Conservation (phyloP, 2,888 invertebrate species). For the Clepsis dumicolana region DNA sequence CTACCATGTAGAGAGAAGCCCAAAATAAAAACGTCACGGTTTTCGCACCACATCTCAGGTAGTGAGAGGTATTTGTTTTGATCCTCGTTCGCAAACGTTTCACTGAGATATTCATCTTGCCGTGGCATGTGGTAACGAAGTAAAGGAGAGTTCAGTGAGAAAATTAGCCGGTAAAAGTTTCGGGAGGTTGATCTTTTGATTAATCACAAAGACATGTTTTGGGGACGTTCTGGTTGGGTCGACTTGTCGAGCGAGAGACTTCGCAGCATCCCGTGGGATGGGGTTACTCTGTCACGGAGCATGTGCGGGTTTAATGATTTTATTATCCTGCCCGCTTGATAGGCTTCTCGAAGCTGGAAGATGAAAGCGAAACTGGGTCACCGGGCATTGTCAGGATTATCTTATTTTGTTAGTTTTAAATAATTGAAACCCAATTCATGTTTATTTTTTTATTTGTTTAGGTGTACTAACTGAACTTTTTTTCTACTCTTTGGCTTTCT, state of each 20-base stretch:
- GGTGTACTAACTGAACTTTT: background rate
- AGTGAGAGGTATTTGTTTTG: conserved; percentile 69
- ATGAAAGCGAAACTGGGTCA: conserved; percentile 25
- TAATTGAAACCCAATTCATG: too few species aligned
- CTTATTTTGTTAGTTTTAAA: conserved; percentile 6
- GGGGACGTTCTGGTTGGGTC: conserved; percentile 30
- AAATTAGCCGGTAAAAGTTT: conserved; percentile 36
- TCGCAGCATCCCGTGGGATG: conserved; percentile 69
- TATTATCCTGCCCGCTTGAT: conserved; percentile 59
- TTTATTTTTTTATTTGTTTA: background rate
- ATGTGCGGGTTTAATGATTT: conserved; percentile 84
- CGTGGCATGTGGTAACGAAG: conserved; percentile 68
- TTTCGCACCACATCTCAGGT: conserved; percentile 79
- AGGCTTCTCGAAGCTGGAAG: conserved; percentile 52
- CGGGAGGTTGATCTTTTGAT: conserved; percentile 37
- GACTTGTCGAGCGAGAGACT: background rate
- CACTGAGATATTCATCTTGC: conserved; percentile 68
- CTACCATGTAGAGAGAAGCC: conserved; percentile 77
- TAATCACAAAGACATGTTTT: conserved; percentile 57
- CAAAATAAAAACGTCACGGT: conserved; percentile 79
- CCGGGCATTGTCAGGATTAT: conserved; percentile 39
- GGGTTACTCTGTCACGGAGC: conserved; percentile 67
- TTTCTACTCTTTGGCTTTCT: background rate
- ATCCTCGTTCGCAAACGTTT: conserved; percentile 70
- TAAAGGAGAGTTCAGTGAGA: conserved; percentile 44